Evolutionary conservation across 2,113 vertebrate species (phyloP).

Genomic region (Haemorhous mexicanus): DNA sequence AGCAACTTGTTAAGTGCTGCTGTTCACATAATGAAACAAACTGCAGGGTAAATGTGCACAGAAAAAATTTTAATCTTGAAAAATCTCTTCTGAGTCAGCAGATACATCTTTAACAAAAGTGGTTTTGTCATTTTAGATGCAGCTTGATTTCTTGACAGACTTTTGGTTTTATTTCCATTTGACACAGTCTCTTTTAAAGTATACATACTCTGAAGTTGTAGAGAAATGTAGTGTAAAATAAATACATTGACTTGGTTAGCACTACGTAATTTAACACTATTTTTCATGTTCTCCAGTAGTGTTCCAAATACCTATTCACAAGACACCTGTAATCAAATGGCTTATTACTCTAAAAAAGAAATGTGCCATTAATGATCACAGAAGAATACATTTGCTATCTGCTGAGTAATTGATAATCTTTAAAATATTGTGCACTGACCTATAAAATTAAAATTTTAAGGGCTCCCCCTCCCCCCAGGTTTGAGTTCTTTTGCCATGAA

Average conservation of each 20-base stretch:
- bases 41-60: not conserved
- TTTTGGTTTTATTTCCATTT: conserved; percentile 23
- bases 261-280: not conserved
- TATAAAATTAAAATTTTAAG: not conserved
- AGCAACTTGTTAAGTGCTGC: conserved; percentile 53
- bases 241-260: not conserved
- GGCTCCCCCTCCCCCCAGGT: accelerated
- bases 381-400: not conserved
- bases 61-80: conserved; percentile 31
- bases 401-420: not conserved
- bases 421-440: not conserved
- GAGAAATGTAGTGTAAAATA: not conserved
- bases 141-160: conserved; percentile 29
- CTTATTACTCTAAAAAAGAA: not conserved
- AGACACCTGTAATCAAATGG: not conserved
- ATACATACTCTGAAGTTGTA: not conserved
- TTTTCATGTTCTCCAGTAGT: not conserved
- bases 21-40: conserved; percentile 49
- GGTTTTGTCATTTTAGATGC: conserved; percentile 26
- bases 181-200: not conserved
- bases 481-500: not conserved
- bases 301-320: not conserved
- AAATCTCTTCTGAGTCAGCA: conserved; percentile 13
- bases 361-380: not conserved
- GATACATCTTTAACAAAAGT: conserved; percentile 10